Conservation (phyloP, 2,797 vertebrate genomes). For the Phalanger gymnotis region DNA sequence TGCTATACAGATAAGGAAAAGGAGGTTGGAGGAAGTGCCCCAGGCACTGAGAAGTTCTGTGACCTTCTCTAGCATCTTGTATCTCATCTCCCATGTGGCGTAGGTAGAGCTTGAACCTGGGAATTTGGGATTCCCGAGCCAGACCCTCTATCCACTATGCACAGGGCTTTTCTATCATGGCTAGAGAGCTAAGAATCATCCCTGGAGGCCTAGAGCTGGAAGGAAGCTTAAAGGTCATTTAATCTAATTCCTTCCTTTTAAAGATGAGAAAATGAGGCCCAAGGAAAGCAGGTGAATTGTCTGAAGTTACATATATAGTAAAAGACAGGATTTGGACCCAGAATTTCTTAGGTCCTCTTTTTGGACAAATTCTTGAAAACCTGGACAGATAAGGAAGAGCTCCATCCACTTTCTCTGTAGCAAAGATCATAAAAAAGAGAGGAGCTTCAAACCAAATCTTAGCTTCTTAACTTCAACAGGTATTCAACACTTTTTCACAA, state of each 20-base stretch:
- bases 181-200: conserved; percentile 5
- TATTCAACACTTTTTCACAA: conserved; percentile 78
- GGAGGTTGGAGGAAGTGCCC: not conserved
- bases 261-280: not conserved
- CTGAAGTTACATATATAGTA: not conserved
- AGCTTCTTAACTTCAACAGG: conserved; percentile 65
- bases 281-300: not conserved
- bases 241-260: conserved; percentile 1
- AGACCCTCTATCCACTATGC: not conserved
- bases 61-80: not conserved
- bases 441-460: conserved; percentile 56
- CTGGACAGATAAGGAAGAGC: conserved; percentile 42
- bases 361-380: conserved; percentile 17
- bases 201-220: conserved; percentile 10
- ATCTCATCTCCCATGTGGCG: not conserved
- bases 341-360: not conserved
- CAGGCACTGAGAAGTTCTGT: not conserved
- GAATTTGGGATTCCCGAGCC: not conserved
- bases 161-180: not conserved
- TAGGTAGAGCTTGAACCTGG: not conserved
- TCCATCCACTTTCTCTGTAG: conserved; percentile 52
- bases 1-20: not conserved
- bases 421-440: conserved; percentile 49
- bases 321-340: not conserved
- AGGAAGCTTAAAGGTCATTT: conserved; percentile 32